These are phyloP conservation scores for Microcebus tavaratra DNA, from an alignment of 2,113 vertebrate genomes.

Conservation along the genomic window DNA sequence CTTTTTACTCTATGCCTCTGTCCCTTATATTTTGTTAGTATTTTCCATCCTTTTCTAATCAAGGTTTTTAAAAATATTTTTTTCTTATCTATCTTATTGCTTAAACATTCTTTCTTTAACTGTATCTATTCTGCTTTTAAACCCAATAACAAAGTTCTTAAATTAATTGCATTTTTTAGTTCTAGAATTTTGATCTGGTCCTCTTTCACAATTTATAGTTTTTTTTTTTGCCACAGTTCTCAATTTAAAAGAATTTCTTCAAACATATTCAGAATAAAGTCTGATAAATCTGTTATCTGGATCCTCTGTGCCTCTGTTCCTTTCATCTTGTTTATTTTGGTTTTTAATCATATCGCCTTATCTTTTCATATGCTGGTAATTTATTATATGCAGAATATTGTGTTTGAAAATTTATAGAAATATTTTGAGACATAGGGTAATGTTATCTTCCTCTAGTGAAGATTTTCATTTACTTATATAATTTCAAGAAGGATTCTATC, in stretches of 20 bases:
- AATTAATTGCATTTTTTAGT: background rate
- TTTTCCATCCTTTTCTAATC: background rate
- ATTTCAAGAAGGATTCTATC: background rate
- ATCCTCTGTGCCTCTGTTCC: background rate
- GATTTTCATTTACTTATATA: constrained; percentile 11
- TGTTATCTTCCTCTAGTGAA: background rate
- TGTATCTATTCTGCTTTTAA: background rate
- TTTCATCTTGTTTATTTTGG: background rate
- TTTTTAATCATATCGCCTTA: background rate
- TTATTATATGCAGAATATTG: background rate
- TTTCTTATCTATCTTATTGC: background rate
- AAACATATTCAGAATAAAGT: background rate
- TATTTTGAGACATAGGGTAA: background rate
- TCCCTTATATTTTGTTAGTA: background rate
- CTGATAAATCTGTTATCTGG: background rate
- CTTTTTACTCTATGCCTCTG: background rate
- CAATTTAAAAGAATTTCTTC: constrained; percentile 6
- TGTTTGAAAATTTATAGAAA: background rate
- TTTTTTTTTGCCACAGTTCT: background rate
- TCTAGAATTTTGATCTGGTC: background rate
- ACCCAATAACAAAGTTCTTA: background rate
- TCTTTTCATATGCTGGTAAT: background rate
- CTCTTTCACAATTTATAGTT: constrained; percentile 10
- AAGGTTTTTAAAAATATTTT: background rate
- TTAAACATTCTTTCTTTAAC: background rate